These are phyloP conservation scores for Ectropis grisescens DNA, from an alignment of 1,140 invertebrate species.

Conservation along the genomic window DNA sequence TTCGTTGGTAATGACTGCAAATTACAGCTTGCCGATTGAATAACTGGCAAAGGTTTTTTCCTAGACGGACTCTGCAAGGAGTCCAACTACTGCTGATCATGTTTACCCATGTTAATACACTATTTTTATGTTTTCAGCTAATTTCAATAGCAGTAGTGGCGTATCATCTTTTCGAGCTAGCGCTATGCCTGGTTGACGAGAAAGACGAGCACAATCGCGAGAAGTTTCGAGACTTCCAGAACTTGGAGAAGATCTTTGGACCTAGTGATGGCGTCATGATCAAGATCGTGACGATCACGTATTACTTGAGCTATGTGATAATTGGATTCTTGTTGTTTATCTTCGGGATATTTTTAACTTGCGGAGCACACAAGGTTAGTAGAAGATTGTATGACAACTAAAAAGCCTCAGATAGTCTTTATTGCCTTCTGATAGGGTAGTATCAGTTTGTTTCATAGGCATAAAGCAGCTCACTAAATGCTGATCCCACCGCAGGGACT, in stretches of 20 bases:
- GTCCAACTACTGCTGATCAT: neutral
- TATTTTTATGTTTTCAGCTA: slow-evolving; percentile 26
- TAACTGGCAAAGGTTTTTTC: too few relatives aligned
- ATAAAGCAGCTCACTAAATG: too few relatives aligned
- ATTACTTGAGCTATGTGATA: slow-evolving; percentile 38
- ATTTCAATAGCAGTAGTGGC: slow-evolving; percentile 41
- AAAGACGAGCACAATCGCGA: slow-evolving; percentile 22
- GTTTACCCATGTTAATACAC: slow-evolving; percentile 1
- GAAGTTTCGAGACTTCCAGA: slow-evolving; percentile 44
- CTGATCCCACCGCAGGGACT: too few relatives aligned
- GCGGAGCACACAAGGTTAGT: slow-evolving; percentile 49
- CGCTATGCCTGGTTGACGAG: slow-evolving; percentile 24
- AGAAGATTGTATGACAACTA: too few relatives aligned
- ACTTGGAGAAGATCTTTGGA: slow-evolving; percentile 47
- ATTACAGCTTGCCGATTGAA: too few relatives aligned
- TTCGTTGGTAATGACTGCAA: too few relatives aligned
- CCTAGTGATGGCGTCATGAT: slow-evolving; percentile 18
- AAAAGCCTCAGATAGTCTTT: too few relatives aligned
- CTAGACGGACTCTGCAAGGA: too few relatives aligned
- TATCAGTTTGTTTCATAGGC: too few relatives aligned
- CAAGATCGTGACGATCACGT: slow-evolving; percentile 27
- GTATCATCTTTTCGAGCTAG: slow-evolving; percentile 37
- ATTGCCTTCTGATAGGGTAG: too few relatives aligned
- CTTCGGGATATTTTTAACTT: slow-evolving; percentile 34
- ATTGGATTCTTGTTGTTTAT: slow-evolving; percentile 39